Conservation (phyloP, 2,888 invertebrate genomes). For the Drosophila siamana region DNA sequence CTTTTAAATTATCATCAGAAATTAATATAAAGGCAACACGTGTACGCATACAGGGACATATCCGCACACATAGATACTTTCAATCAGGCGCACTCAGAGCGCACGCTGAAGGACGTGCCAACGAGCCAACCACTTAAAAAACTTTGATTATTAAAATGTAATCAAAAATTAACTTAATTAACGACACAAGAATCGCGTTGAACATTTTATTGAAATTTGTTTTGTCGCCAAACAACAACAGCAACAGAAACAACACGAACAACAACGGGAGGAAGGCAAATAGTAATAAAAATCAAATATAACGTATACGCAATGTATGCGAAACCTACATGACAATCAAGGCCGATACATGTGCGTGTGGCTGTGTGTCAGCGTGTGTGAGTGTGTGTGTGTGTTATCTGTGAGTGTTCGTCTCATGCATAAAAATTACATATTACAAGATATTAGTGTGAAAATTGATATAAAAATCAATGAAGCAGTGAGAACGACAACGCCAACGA, state of each 20-base stretch:
- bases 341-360: constrained; percentile 9
- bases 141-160: constrained; percentile 76
- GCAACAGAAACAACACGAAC: no score
- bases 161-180: constrained; percentile 80
- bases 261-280: constrained; percentile 17
- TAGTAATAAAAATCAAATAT: constrained; percentile 73
- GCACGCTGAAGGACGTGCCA: constrained; percentile 50
- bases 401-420: constrained; percentile 64
- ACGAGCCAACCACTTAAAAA: constrained; percentile 45
- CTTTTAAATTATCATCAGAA: constrained; percentile 72
- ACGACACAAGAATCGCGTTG: constrained; percentile 52
- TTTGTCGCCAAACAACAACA: constrained; percentile 19
- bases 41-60: constrained; percentile 4
- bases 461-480: constrained; percentile 77
- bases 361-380: background rate
- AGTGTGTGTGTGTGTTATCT: constrained; percentile 27
- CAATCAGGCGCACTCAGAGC: constrained; percentile 10
- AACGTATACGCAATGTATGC: constrained; percentile 62
- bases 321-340: constrained; percentile 50
- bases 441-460: constrained; percentile 82
- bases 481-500: constrained; percentile 25
- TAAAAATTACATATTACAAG: constrained; percentile 79
- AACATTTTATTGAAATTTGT: constrained; percentile 52
- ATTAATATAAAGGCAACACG: constrained; percentile 56
- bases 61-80: constrained; percentile 10